Evolutionary conservation across 1,140 invertebrate genomes (phyloP), one percentile per base, ranked within the genome.

Genomic region (Drosophila pruinosa): DNA sequence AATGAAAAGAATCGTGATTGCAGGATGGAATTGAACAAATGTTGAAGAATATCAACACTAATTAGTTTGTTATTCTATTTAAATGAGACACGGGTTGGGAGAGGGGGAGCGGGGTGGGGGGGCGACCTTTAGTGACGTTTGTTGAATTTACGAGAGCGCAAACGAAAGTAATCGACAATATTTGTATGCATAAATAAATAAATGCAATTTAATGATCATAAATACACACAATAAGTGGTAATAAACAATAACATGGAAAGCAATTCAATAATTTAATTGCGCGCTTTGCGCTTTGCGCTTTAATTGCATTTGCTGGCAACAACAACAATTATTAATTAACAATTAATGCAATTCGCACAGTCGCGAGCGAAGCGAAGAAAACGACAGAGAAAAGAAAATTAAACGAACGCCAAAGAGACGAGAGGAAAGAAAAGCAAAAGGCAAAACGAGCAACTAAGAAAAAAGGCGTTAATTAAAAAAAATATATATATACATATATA

Each of bases 51-150:
- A 86, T 75, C 78, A 88, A 72, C 75, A 88, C 82, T 86, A 86
- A 86, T 86, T 86, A 86, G 82, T 86, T 86, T 86, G 82, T 82
- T 86, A 86, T 86, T 88, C 82, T 86, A 86, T 88, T 86, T 75
- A 75, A 78, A 78, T 81, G 59, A 70, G 57, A 53, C 36, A 64
- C 38, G n/a, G 26, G 3, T 5, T 7, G 26, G 8, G 2, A n/a
- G 4, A 34, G 38, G n/a, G 17, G 10, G 7, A 10, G 17, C 17
- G 10, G 50, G 4, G n/a, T 7, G 26, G 36, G 3, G 10, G 5
- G 14, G 15, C 47, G 54, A 38, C 15, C 52, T 65, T 53, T 45
- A 19, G 34, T 64, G 69, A 65, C 69, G 62, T 26, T 58, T 26
- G 53, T 52, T 52, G 7, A 72, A 72, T 67, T 67, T 67, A 72